Percentiles rank a stretch among this genome's conserved stretches.
Evolutionary conservation across 2,888 invertebrate genomes (phyloP).

Genomic region (Sussaba pulchella): DNA sequence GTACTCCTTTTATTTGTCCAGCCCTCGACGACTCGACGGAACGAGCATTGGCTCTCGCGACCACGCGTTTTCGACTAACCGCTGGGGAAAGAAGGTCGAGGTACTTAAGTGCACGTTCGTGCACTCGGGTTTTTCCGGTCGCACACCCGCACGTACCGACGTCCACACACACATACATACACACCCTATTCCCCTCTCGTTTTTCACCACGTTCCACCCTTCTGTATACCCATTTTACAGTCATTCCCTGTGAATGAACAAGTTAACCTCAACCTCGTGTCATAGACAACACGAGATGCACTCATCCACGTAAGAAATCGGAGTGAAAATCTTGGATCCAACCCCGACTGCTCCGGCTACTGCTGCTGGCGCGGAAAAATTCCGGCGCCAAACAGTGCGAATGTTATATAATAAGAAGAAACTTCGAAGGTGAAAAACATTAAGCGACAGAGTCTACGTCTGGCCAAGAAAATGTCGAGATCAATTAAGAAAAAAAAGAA

Average conservation of each 20-base stretch:
- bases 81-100: constrained; percentile 21
- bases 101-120: constrained; percentile 61
- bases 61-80: constrained; percentile 35
- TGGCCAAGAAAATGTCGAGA: background rate
- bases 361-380: constrained; percentile 25
- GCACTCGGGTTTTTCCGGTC: constrained; percentile 32
- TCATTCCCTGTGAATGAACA: constrained; percentile 43
- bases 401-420: background rate
- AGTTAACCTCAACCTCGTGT: constrained; percentile 30
- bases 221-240: constrained; percentile 13
- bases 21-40: constrained; percentile 39
- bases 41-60: constrained; percentile 44
- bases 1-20: constrained; percentile 60
- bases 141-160: constrained; percentile 5
- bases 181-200: constrained; percentile 47
- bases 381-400: background rate
- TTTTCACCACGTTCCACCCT: background rate
- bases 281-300: constrained; percentile 1
- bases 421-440: background rate
- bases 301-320: constrained; percentile 1
- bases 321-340: constrained; percentile 23
- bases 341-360: too few species aligned
- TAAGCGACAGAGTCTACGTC: background rate
- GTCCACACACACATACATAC: background rate
- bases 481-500: background rate